These are phyloP conservation scores for Trichomalopsis sarcophagae DNA, from an alignment of 1,140 invertebrate genomes.

Conservation along the genomic window DNA sequence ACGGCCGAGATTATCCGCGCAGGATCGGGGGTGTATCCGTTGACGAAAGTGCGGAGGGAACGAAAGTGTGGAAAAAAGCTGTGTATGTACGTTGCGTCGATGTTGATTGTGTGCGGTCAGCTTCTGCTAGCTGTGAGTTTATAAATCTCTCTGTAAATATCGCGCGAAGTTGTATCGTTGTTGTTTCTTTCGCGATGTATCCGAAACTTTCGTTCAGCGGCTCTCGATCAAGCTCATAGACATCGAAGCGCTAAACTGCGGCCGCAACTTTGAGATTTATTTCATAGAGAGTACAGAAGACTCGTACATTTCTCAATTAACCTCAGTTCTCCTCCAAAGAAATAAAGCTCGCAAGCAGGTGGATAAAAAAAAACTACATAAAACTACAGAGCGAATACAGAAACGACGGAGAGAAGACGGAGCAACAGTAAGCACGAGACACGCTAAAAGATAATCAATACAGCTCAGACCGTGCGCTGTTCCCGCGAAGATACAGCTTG, in stretches of 20 bases:
- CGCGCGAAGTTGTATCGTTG: background rate
- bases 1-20: slow-evolving; percentile 42
- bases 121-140: background rate
- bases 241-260: too few species aligned
- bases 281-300: background rate
- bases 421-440: slow-evolving; percentile 33
- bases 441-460: slow-evolving; percentile 60
- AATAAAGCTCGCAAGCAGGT: too few species aligned
- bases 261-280: background rate
- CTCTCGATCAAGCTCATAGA: too few species aligned
- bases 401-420: slow-evolving; percentile 4
- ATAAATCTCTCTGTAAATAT: background rate
- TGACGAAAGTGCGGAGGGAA: slow-evolving; percentile 14
- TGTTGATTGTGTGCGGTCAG: background rate
- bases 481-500: slow-evolving; percentile 35
- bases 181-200: background rate
- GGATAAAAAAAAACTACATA: too few species aligned
- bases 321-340: too few species aligned
- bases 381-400: background rate
- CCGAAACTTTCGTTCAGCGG: background rate
- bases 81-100: background rate
- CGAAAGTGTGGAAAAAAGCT: slow-evolving; percentile 8
- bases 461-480: slow-evolving; percentile 32
- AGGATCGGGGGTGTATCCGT: background rate
- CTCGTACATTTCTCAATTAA: too few species aligned